Evolutionary conservation across 2,888 invertebrate species (phyloP).

Genomic region (Charanyca ferruginea): DNA sequence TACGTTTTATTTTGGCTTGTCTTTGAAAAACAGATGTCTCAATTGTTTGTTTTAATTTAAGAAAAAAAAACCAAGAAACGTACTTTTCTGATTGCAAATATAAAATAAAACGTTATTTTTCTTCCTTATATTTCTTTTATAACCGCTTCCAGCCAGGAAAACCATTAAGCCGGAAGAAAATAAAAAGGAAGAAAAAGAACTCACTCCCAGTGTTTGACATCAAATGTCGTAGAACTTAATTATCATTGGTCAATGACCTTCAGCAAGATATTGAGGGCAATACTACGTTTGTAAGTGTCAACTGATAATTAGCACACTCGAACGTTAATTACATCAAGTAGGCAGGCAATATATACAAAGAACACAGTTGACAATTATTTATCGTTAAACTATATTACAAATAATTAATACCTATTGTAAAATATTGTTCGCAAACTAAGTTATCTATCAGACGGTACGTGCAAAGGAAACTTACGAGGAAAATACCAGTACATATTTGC

Average conservation of each 20-base stretch:
- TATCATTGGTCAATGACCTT: conserved; percentile 63
- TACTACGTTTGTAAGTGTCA: conserved; percentile 32
- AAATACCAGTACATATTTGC: conserved; percentile 36
- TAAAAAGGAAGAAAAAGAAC: conserved; percentile 37
- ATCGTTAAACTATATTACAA: conserved; percentile 50
- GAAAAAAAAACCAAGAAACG: neutral
- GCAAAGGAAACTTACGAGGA: conserved; percentile 43
- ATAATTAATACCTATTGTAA: conserved; percentile 51
- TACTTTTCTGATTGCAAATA: conserved; percentile 2
- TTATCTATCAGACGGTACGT: conserved; percentile 49
- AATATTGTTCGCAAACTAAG: conserved; percentile 48
- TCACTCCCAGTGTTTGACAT: conserved; percentile 43
- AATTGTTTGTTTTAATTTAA: conserved; percentile 9
- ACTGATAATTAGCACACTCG: conserved; percentile 57
- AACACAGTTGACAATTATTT: conserved; percentile 60
- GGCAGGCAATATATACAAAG: conserved; percentile 57
- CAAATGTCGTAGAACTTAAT: conserved; percentile 48
- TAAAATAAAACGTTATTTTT: conserved; percentile 18
- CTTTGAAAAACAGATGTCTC: neutral
- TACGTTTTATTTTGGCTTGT: neutral
- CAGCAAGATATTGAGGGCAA: conserved; percentile 42
- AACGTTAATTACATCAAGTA: conserved; percentile 57
- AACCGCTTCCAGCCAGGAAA: conserved; percentile 31
- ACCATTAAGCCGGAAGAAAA: conserved; percentile 48
- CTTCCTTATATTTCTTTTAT: conserved; percentile 17